Percentiles rank a stretch among this genome's conserved stretches.
These are phyloP conservation scores for Aculops lycopersici DNA, from an alignment of 1,140 invertebrate genomes.

Conservation along the genomic window DNA sequence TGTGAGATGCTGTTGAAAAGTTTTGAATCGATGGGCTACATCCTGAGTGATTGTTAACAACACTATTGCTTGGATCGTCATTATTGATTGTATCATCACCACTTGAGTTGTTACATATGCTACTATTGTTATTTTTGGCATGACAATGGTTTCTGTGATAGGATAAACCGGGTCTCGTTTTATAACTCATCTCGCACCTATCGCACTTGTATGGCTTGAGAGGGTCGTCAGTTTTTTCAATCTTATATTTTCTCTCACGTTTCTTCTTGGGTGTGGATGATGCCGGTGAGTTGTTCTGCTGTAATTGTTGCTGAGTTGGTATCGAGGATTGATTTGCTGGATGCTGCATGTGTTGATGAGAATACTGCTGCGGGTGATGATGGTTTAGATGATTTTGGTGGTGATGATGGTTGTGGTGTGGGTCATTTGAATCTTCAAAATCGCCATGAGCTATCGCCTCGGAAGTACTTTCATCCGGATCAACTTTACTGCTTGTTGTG, in stretches of 20 bases:
- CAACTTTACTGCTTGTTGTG: too few relatives aligned
- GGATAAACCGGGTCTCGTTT: constrained; percentile 72
- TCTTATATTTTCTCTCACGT: neutral
- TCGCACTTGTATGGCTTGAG: constrained; percentile 36
- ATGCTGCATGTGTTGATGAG: too few relatives aligned
- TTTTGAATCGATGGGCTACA: neutral
- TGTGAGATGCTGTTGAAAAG: neutral
- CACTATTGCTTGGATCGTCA: neutral
- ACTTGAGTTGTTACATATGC: neutral
- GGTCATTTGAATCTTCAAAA: too few relatives aligned
- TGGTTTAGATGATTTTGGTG: too few relatives aligned
- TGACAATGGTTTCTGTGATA: constrained; percentile 91
- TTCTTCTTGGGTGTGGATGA: neutral
- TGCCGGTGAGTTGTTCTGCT: too few relatives aligned
- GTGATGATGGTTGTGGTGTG: too few relatives aligned
- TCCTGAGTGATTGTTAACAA: too few relatives aligned
- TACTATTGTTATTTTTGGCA: neutral
- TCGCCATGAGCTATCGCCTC: too few relatives aligned
- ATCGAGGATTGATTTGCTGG: too few relatives aligned
- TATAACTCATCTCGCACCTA: constrained; percentile 81
- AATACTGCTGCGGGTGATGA: too few relatives aligned
- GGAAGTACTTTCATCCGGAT: too few relatives aligned
- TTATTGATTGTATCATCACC: neutral
- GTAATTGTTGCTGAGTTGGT: too few relatives aligned
- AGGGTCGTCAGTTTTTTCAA: neutral